Evolutionary conservation across 2,888 invertebrate species (phyloP).

Genomic region (Nebria brevicollis): DNA sequence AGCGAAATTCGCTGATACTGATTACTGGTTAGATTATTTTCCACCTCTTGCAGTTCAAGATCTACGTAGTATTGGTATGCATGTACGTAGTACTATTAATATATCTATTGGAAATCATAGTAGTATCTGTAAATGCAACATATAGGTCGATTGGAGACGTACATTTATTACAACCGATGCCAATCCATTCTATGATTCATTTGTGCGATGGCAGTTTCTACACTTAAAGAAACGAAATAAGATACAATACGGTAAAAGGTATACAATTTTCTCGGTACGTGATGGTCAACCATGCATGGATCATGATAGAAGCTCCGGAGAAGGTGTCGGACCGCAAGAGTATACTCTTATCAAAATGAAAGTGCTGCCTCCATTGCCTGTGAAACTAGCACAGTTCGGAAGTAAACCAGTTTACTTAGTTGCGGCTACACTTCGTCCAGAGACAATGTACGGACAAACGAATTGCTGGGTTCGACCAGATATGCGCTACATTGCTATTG

Average conservation of each 20-base stretch:
- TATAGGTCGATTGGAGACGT: slow-evolving; percentile 94
- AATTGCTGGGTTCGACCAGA: slow-evolving; percentile 99
- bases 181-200: slow-evolving; percentile 98
- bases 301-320: slow-evolving; percentile 95
- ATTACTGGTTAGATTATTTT: slow-evolving; percentile 97
- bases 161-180: slow-evolving; percentile 98
- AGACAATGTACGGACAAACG: slow-evolving; percentile 99
- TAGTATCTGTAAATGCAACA: slow-evolving; percentile 48
- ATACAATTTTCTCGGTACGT: slow-evolving; percentile 94
- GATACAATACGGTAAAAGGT: slow-evolving; percentile 95
- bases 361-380: slow-evolving; percentile 77
- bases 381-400: slow-evolving; percentile 69
- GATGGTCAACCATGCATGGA: slow-evolving; percentile 99
- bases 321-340: slow-evolving; percentile 98
- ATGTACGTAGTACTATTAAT: slow-evolving; percentile 70
- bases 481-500: slow-evolving; percentile 90
- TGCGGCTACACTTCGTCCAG: slow-evolving; percentile 97
- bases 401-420: slow-evolving; percentile 81
- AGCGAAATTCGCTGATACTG: slow-evolving; percentile 86
- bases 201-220: slow-evolving; percentile 96
- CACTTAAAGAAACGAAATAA: slow-evolving; percentile 87
- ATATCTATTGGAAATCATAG: slow-evolving; percentile 17
- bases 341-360: slow-evolving; percentile 97
- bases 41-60: slow-evolving; percentile 90
- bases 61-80: slow-evolving; percentile 87